Evolutionary conservation across 2,113 vertebrate genomes (phyloP), one percentile per base, ranked within the genome.

Genomic region (Lophius piscatorius): DNA sequence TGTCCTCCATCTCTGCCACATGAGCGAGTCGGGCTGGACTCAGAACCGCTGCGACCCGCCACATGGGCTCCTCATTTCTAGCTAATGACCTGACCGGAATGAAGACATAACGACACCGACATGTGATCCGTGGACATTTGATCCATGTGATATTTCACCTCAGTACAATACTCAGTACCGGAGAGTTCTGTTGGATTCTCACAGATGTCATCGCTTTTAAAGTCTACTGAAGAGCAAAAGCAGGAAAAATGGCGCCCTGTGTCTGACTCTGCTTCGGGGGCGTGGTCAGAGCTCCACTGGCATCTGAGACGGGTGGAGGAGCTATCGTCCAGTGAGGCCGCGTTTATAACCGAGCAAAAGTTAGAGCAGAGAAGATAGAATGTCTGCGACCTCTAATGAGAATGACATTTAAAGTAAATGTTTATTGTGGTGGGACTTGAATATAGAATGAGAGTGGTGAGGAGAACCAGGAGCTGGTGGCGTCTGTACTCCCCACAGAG

Each of bases 31-130:
- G 18, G 59, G 29, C 38, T 50, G 50, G 61, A 29, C 44, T 70
- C 39, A 29, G 1, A 2, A 6, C 28, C 62, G 20, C 35, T 63
- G 45, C 40, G 23, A 44, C 48, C 73, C 56, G 55, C 54, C 64
- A 65, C 63, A 60, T 58, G 71, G 74, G 73, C 47, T 42, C 31
- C 62, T 70, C 29, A 16, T 45, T 56, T 72, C 59, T 22, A 48
- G 63, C 74, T 83, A 85, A 79, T 75, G 63, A 80, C 76, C 63
- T 79, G 76, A 78, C 69, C 75, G 76, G 76, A 87, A 85, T 77
- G 75, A 75, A 77, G 58, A 51, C 63, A 76, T 28, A 46, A 61
- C 34, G 58, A 57, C 76, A 59, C 63, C 74, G 69, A 57, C 54
- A 50, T 65, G 29, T 31, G 29, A 31, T 10, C 11, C 49, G 71